Evolutionary conservation across 1,140 invertebrate genomes (phyloP), one percentile per base, ranked within the genome.

Genomic region (Drosophila seguyi): DNA sequence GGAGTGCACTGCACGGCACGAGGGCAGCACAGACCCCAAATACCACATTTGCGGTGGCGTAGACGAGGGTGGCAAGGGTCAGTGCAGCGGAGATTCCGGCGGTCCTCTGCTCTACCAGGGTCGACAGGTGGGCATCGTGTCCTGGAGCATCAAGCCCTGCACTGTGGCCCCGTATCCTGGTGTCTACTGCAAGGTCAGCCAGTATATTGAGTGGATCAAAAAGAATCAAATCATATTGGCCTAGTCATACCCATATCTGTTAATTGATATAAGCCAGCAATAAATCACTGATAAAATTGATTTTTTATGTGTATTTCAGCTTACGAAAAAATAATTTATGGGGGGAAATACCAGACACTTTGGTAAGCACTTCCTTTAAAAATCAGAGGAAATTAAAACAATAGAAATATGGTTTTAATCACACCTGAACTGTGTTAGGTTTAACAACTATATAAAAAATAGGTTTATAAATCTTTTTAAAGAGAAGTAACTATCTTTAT

Each of bases 31-130:
- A 1, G 45, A 91, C 31, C 63, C 80, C 10, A 34, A n/a, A 1
- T 81, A 91, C 13, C 92, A 93, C 47, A 87, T 93, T 58, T 93
- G 93, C 53, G 92, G 91, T 1, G 93, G 93, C 7, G 81, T 93
- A 16, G 80, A 86, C 60, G 93, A 92, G 50, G 93, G 93, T 4
- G 92, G 93, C 20, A 93, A 93, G 75, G 93, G 93, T n/a, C 93
- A 93, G 66, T 93, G 93, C 78, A 93, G 86, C 42, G 93, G 93
- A 3, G 93, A 93, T 57, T 93, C 93, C 1, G 93, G 93, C 13
- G 93, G 93, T 11, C 93, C 93, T 0, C 73, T 94, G 0, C n/a
- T 93, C 16, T 75, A 75, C 10, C 55, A 90, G 13, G 88, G 83
- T 1, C 27, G 29, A 4, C 92, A 93, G 61, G 84, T 92, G 29